Base-by-base conservation (phyloP, 2,888 invertebrate species). In the Sarcophaga caerulescens region DNA sequence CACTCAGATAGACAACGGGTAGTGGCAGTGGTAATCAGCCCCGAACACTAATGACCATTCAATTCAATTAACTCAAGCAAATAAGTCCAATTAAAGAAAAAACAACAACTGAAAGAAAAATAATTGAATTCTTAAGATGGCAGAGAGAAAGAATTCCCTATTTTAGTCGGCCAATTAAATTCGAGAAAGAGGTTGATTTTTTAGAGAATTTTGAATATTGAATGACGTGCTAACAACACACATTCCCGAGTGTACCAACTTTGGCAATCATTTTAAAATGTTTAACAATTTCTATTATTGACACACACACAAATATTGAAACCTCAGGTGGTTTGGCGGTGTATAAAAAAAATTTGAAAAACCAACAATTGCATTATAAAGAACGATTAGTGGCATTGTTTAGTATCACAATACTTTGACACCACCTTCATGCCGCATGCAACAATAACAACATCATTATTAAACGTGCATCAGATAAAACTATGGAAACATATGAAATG, bases 271-370 rank as follows among this genome's bases (percentile, higher is more conserved):
- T 52, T 12, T 52, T 52, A 52, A 66, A 75, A 45, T 47, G 44
- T 71, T 11, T 25, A 63, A 66, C 59, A 35, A 78, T 73, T 80
- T 57, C 77, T 80, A 60, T 69, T 68, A 52, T 59, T 77, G 76
- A 65, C 76, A 80, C 52, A 52, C 70, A 69, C 73, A 52, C 73
- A 52, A 65, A 70, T 63, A 70, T 68, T 75, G 23, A 57, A 68
- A 76, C 25, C 83, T 70, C 69, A 63, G 69, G 80, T 63, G 82
- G 76, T 76, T 78, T 82, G 75, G 11, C 52, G 71, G 44, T 69
- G 3, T 44, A 19, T 45, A 19, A 35, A 6, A 35, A 35, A 35
- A 35, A 35, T 35, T 25, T n/a, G 25, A 21, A 14, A 14, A 12
- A 52, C 12, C 52, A 52, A 17, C 52, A 52, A 52, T 52, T 14